Percentiles rank a stretch among this genome's conserved stretches.
phyloP scores from a whole-genome alignment of 2,797 vertebrate species.

The Falco columbarius region DNA sequence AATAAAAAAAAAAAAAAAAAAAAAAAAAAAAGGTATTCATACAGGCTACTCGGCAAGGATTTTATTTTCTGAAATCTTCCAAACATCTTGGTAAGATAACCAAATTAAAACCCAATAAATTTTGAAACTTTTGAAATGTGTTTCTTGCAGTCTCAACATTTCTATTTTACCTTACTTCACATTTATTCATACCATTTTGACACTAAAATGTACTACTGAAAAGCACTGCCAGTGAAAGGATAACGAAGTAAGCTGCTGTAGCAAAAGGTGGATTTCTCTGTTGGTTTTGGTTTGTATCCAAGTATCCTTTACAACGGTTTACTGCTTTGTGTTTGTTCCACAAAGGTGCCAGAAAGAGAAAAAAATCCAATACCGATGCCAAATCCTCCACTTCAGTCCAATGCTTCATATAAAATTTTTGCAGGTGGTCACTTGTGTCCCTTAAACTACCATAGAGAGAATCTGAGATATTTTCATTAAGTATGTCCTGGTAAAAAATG shows the following conservation, averaged over 20 bases:
- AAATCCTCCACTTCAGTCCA: neutral
- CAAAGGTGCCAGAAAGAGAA: neutral
- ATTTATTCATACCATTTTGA: neutral
- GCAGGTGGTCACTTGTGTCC: neutral
- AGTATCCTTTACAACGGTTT: neutral
- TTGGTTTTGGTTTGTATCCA: neutral
- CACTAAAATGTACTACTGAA: neutral
- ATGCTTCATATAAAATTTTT: neutral
- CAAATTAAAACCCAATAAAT: neutral
- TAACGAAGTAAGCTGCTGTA: neutral
- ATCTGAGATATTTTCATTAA: neutral
- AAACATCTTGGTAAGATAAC: neutral
- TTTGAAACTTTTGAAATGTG: neutral
- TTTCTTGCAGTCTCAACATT: neutral
- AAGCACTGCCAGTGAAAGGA: neutral
- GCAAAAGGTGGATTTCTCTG: neutral
- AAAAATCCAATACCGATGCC: neutral
- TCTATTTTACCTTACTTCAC: neutral
- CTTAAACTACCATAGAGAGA: neutral
- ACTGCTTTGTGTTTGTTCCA: neutral
- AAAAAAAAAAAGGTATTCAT: too few species aligned
- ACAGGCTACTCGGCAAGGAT: neutral
- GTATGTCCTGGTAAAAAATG: neutral
- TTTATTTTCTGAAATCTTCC: neutral
- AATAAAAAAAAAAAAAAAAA: neutral